These are phyloP conservation scores for Wiebesia pumilae DNA, from an alignment of 1,140 invertebrate species.

Conservation along the genomic window DNA sequence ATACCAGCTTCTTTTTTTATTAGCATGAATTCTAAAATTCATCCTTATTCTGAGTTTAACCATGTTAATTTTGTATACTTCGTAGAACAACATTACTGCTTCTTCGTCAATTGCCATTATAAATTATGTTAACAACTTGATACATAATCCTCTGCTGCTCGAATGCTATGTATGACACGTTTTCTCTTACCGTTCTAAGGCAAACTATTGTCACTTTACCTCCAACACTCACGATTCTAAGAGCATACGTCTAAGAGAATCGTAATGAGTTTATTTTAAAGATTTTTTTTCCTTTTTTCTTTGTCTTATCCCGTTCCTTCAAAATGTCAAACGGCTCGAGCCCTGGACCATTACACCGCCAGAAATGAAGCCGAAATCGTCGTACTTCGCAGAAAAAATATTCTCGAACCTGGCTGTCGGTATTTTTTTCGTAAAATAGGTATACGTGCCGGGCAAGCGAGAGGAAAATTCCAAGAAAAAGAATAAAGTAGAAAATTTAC, in stretches of 20 bases:
- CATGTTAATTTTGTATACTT: not conserved
- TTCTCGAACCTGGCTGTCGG: not conserved
- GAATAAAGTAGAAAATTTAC: constrained; percentile 19
- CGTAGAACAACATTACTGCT: not conserved
- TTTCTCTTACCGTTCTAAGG: not conserved
- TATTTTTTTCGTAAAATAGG: not conserved
- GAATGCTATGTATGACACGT: not conserved
- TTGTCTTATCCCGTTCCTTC: not conserved
- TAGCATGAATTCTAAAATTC: not conserved
- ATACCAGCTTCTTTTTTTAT: not conserved
- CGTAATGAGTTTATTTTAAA: not conserved
- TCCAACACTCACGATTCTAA: not conserved
- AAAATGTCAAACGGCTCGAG: not conserved
- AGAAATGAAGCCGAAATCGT: not conserved
- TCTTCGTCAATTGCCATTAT: not conserved
- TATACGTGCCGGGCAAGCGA: not conserved
- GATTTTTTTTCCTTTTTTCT: not conserved
- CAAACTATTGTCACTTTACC: not conserved
- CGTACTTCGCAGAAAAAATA: not conserved
- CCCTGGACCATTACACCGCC: no score
- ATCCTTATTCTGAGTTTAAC: not conserved
- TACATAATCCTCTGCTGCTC: not conserved
- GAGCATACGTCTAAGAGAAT: not conserved
- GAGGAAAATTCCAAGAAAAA: constrained; percentile 18
- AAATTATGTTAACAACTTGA: not conserved